phyloP scores from a whole-genome alignment of 2,888 invertebrate species.

The Notodonta dromedarius region DNA sequence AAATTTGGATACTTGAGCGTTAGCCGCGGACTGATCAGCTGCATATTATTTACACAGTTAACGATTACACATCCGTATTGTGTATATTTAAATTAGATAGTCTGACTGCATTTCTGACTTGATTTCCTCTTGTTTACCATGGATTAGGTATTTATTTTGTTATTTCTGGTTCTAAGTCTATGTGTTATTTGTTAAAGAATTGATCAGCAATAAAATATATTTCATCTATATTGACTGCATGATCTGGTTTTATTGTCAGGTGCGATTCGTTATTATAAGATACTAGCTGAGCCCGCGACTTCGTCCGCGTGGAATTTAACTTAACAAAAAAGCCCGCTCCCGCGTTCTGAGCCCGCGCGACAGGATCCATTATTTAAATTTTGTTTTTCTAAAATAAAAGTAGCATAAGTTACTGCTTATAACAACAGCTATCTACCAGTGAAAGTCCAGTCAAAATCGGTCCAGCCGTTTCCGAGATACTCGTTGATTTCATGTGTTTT shows the following conservation, averaged over 20 bases:
- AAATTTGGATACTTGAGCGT: constrained; percentile 55
- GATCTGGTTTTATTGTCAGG: constrained; percentile 50
- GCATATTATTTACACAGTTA: constrained; percentile 59
- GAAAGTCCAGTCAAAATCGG: no score
- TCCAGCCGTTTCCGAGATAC: no score
- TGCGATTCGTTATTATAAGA: no score
- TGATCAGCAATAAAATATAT: constrained; percentile 80
- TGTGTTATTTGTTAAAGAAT: constrained; percentile 78
- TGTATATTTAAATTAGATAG: constrained; percentile 55
- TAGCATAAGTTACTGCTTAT: no score
- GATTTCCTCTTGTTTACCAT: constrained; percentile 62
- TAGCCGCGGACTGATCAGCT: constrained; percentile 43
- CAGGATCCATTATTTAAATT: no score
- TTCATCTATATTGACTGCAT: constrained; percentile 67
- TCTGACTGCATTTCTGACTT: constrained; percentile 61
- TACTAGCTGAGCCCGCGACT: no score
- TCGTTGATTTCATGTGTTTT: no score
- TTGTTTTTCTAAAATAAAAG: no score
- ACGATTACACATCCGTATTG: constrained; percentile 29
- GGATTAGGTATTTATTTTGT: constrained; percentile 83
- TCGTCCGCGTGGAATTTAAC: no score
- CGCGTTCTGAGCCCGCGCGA: no score
- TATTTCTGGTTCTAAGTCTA: constrained; percentile 80
- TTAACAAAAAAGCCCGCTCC: no score
- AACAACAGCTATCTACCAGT: no score